phyloP scores from a whole-genome alignment of 2,888 invertebrate species.

The Andrena flavipes region DNA sequence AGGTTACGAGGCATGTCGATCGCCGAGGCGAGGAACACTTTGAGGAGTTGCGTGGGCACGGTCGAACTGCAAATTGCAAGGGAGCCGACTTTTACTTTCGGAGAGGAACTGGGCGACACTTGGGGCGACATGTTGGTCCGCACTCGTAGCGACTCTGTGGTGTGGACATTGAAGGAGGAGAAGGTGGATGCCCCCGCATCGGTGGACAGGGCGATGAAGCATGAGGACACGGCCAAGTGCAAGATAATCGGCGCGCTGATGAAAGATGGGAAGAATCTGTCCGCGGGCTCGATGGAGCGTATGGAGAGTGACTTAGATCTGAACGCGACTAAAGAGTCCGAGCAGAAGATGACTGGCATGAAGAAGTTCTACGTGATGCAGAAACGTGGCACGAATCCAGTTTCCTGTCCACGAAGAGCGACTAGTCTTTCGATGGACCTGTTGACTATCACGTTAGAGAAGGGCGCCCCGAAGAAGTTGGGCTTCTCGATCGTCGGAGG shows the following conservation, averaged over 20 bases:
- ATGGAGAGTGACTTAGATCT: conserved; percentile 46
- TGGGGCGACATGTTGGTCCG: conserved; percentile 76
- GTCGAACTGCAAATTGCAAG: conserved; percentile 81
- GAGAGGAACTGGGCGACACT: conserved; percentile 75
- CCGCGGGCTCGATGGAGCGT: conserved; percentile 57
- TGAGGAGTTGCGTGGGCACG: conserved; percentile 75
- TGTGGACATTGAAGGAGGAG: conserved; percentile 73
- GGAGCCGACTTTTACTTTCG: conserved; percentile 76
- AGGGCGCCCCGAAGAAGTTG: conserved; percentile 87
- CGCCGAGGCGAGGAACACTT: conserved; percentile 76
- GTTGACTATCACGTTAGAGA: conserved; percentile 85
- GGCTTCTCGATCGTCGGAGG: conserved; percentile 90
- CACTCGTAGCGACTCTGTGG: conserved; percentile 75
- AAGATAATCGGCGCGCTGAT: conserved; percentile 72
- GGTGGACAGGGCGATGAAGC: background rate
- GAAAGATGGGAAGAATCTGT: conserved; percentile 74
- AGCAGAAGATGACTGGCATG: conserved; percentile 84
- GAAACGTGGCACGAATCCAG: conserved; percentile 73
- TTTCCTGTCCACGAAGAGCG: conserved; percentile 69
- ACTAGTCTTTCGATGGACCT: conserved; percentile 79
- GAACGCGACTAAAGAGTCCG: conserved; percentile 25
- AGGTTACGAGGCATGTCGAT: conserved; percentile 85
- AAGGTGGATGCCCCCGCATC: background rate
- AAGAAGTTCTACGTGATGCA: conserved; percentile 83
- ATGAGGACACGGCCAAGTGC: conserved; percentile 50